Conservation (phyloP, 2,797 vertebrate genomes). For the Sardinella longiceps region DNA sequence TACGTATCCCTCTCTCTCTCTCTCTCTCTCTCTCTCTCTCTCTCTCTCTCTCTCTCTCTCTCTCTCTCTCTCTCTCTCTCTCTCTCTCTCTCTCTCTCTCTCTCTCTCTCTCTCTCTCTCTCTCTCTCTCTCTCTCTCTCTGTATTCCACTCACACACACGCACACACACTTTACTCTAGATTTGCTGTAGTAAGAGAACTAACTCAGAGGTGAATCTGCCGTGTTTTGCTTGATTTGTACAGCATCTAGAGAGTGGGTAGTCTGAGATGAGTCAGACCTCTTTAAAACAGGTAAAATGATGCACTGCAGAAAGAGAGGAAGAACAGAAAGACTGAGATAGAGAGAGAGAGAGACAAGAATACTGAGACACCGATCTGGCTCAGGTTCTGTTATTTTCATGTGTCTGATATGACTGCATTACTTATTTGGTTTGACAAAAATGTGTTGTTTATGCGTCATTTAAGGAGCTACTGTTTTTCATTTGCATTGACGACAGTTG, state of each 20-base stretch:
- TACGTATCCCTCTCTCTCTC: no score
- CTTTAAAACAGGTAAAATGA: not conserved
- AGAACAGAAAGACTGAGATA: not conserved
- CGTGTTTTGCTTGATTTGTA: not conserved
- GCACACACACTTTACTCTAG: not conserved
- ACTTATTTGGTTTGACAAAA: not conserved
- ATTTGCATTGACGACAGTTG: not conserved
- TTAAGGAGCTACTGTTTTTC: not conserved
- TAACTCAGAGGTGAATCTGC: not conserved
- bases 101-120: no score
- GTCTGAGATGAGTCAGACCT: not conserved
- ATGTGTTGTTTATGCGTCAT: not conserved
- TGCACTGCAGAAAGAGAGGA: not conserved
- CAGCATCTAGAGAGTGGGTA: not conserved
- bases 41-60: not conserved
- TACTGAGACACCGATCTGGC: not conserved
- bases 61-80: not conserved
- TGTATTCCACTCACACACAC: not conserved
- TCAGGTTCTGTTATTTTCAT: not conserved
- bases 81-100: no score
- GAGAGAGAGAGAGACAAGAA: not conserved
- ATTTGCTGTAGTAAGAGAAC: not conserved
- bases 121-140: not conserved
- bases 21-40: not conserved
- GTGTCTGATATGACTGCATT: not conserved